Base-by-base conservation (phyloP, 2,797 vertebrate species). In the Presbytis comata region DNA sequence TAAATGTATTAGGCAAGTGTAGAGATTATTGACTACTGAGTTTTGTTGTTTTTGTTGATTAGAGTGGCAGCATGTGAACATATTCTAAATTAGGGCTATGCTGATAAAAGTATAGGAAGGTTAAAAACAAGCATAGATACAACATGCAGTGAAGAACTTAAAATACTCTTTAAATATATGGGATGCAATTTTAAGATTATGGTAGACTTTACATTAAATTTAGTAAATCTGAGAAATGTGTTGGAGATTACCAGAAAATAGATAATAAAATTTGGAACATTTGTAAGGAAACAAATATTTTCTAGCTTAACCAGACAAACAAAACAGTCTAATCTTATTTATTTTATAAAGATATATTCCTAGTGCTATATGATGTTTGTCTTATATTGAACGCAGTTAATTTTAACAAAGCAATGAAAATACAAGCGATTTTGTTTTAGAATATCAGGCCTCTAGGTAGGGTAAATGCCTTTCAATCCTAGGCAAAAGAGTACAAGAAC, bases 251-350 rank as follows among this genome's bases (percentile, higher is more conserved):
- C 41, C 10, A 6, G 16, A 93, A 95, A 92, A 53, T 36, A 89
- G 12, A 22, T 79, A 11, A 89, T 67, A 93, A 72, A 87, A 70
- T 64, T 87, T 95, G 81, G 6, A 80, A 41, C 61, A 59, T 61
- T 95, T 92, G 11, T 88, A 81, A 85, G n/a, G 44, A 80, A 92
- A 92, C 33, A 95, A 84, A 26, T 83, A 75, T n/a, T 96, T 85
- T 93, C 59, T 93, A 74, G 39, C n/a, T 74, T 82, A 94, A 80
- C 61, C 36, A 81, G 72, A 50, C 6, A 87, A 94, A 12, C 17
- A 53, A 48, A 79, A 90, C 67, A 61, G 26, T 64, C 28, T 33
- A n/a, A 89, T 70, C 17, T 80, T 33, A 89, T 87, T 79, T 86
- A 39, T 82, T 86, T 95, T 64, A 82, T 87, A 64, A 92, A 55